A percentile compares a stretch with the other conserved stretches of the same genome.
Conservation (phyloP, 2,888 invertebrate species). For the Caenorhabditis wallacei region DNA sequence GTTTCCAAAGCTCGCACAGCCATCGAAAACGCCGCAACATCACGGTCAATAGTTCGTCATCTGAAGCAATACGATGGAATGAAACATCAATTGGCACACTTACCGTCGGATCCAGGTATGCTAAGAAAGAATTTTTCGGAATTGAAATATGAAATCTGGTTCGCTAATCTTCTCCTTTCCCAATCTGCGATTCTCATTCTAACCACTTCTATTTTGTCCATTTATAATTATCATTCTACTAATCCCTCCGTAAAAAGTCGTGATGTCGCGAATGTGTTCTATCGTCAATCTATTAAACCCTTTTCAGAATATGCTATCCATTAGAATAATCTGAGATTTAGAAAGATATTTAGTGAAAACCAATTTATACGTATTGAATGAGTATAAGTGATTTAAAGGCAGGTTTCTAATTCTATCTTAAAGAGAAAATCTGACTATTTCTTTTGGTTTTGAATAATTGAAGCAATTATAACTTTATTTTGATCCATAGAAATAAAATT, state of each 20-base stretch:
- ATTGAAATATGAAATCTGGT: background rate
- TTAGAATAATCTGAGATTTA: no score
- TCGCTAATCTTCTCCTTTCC: background rate
- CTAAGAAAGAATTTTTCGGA: background rate
- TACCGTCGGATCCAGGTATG: constrained; percentile 69
- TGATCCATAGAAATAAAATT: no score
- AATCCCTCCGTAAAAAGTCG: background rate
- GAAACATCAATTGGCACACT: constrained; percentile 77
- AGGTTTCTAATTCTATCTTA: no score
- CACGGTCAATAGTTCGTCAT: constrained; percentile 84
- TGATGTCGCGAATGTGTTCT: background rate
- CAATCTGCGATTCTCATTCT: background rate
- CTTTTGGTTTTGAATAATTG: no score
- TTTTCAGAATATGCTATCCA: no score
- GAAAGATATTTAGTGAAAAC: no score
- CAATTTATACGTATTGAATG: no score
- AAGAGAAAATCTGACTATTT: no score
- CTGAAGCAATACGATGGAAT: constrained; percentile 77
- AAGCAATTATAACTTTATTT: no score
- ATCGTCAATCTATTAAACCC: no score
- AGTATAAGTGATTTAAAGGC: no score
- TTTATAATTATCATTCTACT: background rate
- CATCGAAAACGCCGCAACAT: constrained; percentile 86
- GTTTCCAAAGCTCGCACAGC: constrained; percentile 84
- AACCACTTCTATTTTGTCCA: background rate